Base-by-base conservation (phyloP, 2,888 invertebrate species). In the Brassicogethes aeneus region DNA sequence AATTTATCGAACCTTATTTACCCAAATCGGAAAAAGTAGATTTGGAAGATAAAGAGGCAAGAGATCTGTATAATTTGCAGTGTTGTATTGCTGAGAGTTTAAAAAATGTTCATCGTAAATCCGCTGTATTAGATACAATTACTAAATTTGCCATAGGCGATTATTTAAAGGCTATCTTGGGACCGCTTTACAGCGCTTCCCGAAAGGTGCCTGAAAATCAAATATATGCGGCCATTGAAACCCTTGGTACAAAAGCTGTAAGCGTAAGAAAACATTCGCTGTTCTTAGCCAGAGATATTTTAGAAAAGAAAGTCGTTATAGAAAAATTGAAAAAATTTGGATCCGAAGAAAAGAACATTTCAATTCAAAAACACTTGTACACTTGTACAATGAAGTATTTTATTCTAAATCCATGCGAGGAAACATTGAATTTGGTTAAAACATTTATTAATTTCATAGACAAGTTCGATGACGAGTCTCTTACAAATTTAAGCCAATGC, bases 21-120 rank as follows among this genome's bases (percentile, higher is more conserved):
- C 32, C 32, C 13, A 32, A 8, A 32, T 32, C 32, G 8, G 32
- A 12, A 32, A 32, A 32, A 13, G 32, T 32, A 5, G 14, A 32
- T 13, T 10, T 32, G 32, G 32, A 32, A 10, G 32, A 32, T 32
- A 3, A 5, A 32, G 32, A 32, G 3, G 10, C 32, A 7, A 32
- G 32, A 7, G 32, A 32, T 5, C 12, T 32, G 14, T 32, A 32
- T 12, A 5, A 12, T 10, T 32, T 32, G 32, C 32, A 32, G 12
- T 32, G 32, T 13, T 7, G 3, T 12, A 13, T 32, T 3, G 32
- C 32, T 3, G 14, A 32, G 32, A 3, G 3, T 32, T 32, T 32
- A 5, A 32, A 32, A 32, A 10, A 10, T 32, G 7, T 32, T 10
- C 14, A 3, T 5, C 3, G 13, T 12, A 8, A 10, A 13, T 8